Evolutionary conservation across 2,113 vertebrate genomes (phyloP).

Genomic region (Sinocyclocheilus anophthalmus): DNA sequence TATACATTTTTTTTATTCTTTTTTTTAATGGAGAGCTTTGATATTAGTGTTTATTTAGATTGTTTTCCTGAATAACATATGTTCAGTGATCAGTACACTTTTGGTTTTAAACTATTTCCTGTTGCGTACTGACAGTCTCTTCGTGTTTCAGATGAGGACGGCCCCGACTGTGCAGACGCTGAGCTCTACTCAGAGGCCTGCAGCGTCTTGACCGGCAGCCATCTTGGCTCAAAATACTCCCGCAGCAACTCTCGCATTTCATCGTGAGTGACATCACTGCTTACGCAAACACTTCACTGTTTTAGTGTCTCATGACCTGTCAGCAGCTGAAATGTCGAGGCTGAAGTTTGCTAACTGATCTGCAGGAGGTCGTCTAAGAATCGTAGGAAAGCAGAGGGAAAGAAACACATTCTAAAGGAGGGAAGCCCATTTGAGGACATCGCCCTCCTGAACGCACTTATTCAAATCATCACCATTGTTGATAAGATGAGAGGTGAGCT

Average conservation of each 20-base stretch:
- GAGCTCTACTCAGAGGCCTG: constrained; percentile 93
- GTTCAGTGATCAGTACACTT: not conserved
- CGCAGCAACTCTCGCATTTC: constrained; percentile 95
- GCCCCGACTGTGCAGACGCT: constrained; percentile 78
- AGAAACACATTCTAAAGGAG: constrained; percentile 93
- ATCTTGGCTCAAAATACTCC: constrained; percentile 84
- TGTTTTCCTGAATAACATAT: not conserved
- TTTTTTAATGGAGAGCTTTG: not conserved
- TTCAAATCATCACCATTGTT: constrained; percentile 77
- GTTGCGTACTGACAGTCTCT: not conserved
- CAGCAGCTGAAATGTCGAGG: not conserved
- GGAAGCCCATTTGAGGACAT: constrained; percentile 88
- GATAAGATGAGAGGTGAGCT: constrained; percentile 83
- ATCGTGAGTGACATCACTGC: constrained; percentile 78
- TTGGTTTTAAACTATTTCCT: not conserved
- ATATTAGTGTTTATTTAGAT: not conserved
- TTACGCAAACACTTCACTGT: not conserved
- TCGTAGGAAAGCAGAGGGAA: constrained; percentile 92
- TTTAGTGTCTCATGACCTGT: not conserved
- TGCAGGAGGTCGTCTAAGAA: constrained; percentile 93
- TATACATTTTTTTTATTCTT: too few species aligned
- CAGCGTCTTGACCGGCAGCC: constrained; percentile 83
- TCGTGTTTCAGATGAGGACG: constrained; percentile 77
- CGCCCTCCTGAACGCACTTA: constrained; percentile 84
- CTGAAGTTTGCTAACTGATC: not conserved